Base-by-base conservation (phyloP, 2,113 vertebrate genomes). In the Cyanoliseus patagonus region DNA sequence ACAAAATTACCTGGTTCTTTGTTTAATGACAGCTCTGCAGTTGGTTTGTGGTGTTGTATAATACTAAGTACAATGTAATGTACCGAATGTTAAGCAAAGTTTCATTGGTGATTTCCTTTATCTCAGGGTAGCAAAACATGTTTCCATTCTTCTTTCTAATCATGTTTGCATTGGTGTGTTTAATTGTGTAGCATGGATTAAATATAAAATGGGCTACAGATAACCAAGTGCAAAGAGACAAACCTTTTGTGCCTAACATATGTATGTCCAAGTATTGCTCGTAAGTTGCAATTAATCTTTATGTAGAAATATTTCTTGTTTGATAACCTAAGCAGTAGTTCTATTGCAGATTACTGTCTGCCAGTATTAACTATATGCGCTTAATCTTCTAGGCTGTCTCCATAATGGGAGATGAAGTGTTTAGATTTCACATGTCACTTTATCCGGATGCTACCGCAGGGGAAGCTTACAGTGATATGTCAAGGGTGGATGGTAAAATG, bases 371-470 rank as follows among this genome's bases (percentile, higher is more conserved):
- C n/a, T 44, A 5, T 64, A 44, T 78, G 41, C 6, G 10, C 55
- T 42, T 95, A 17, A 81, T 78, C 35, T 95, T 96, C 55, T 57
- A 99, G 99, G 98, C 98, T 25, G 98, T 99, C 94, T 99, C 99
- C 87, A 99, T 99, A 27, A 96, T 99, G 97, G 99, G 98, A 77
- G 98, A 99, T 57, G 99, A 99, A 98, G 99, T 99, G 53, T 99
- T 99, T 88, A 98, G 98, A 73, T 99, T 99, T 91, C 94, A 96
- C 62, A 95, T 99, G 98, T 98, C 97, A 42, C 98, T 99, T 86
- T 99, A 99, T 63, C 99, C 99, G 3, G 98, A 98, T 13, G 99
- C 99, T 79, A 99, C 99, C 3, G 98, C 98, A 61, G 99, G 98
- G 10, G 93, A 97, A 2, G 98, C 98, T 7, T 99, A 99, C 9